phyloP scores from a whole-genome alignment of 2,113 vertebrate genomes.

The Chaenocephalus aceratus region DNA sequence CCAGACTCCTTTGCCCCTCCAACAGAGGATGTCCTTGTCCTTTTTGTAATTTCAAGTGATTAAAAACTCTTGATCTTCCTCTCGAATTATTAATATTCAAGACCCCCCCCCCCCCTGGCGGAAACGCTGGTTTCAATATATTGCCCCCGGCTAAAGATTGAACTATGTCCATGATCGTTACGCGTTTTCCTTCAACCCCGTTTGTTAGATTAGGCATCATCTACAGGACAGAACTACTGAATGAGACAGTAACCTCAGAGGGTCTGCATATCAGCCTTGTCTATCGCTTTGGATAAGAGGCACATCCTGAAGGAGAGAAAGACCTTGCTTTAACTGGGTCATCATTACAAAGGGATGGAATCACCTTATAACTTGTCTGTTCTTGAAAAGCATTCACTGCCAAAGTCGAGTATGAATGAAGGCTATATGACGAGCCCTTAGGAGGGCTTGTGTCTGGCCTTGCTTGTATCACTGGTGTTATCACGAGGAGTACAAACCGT shows the following conservation, averaged over 20 bases:
- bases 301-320: constrained; percentile 43
- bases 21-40: too few species aligned
- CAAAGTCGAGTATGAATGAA: constrained; percentile 28
- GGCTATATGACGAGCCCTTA: background rate
- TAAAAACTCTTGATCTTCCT: too few species aligned
- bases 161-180: background rate
- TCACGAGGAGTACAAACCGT: background rate
- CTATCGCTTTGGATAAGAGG: constrained; percentile 54
- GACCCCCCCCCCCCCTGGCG: too few species aligned
- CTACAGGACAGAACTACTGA: constrained; percentile 11
- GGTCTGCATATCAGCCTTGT: constrained; percentile 31
- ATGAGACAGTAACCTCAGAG: constrained; percentile 18
- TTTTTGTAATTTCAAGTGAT: too few species aligned
- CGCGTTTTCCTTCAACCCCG: constrained; percentile 20
- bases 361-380: constrained; percentile 12
- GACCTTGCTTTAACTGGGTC: constrained; percentile 47
- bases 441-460: constrained; percentile 1
- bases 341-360: constrained; percentile 21
- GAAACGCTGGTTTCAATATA: background rate
- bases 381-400: background rate
- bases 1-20: too few species aligned
- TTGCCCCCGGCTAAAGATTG: background rate
- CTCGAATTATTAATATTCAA: too few species aligned
- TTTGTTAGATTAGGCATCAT: constrained; percentile 40
- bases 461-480: constrained; percentile 4